These are phyloP conservation scores for Myrmecophaga tridactyla DNA, from an alignment of 2,113 vertebrate genomes.

Conservation along the genomic window DNA sequence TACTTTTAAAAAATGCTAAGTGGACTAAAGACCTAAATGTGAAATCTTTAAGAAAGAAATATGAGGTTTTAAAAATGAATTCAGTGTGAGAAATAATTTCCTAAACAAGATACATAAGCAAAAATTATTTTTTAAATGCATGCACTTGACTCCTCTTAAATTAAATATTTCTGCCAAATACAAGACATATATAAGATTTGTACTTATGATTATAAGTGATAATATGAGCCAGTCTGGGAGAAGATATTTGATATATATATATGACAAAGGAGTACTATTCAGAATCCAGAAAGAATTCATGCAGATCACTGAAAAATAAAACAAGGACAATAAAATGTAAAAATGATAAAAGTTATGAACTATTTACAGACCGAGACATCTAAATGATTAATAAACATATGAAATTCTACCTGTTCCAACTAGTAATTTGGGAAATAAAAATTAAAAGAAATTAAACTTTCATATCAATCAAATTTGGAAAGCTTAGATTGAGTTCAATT, in stretches of 20 bases:
- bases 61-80: constrained; percentile 31
- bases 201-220: constrained; percentile 2
- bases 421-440: neutral
- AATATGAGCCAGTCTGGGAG: neutral
- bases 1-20: neutral
- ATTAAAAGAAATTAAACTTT: neutral
- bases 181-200: neutral
- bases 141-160: neutral
- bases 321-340: neutral
- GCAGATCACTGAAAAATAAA: neutral
- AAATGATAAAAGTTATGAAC: neutral
- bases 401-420: neutral
- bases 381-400: neutral
- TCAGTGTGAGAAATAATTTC: neutral
- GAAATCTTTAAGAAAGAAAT: constrained; percentile 28
- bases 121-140: neutral
- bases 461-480: neutral
- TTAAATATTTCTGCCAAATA: neutral
- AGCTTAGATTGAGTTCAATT: neutral
- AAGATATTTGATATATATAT: neutral
- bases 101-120: neutral
- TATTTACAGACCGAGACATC: neutral
- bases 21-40: neutral
- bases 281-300: neutral
- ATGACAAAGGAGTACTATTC: neutral